Conservation (phyloP, 2,888 invertebrate genomes). For the Pristionchus japonicus region DNA sequence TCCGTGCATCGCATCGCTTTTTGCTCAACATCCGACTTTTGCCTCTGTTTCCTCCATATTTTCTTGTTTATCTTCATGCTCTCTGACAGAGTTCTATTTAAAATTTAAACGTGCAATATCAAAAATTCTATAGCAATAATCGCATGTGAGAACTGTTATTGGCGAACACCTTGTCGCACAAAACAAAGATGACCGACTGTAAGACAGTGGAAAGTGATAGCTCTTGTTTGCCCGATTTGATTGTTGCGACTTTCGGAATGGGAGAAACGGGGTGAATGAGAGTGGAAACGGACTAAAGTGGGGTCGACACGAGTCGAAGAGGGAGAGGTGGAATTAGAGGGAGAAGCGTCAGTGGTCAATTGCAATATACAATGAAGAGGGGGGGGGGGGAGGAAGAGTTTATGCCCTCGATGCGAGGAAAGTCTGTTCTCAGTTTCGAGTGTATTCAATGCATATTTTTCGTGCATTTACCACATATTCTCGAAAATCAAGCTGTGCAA, state of each 20-base stretch:
- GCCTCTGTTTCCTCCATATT: background rate
- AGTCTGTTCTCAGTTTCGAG: background rate
- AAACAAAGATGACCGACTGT: too few relatives aligned
- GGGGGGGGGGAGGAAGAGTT: background rate
- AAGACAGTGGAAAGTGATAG: background rate
- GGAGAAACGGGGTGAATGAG: background rate
- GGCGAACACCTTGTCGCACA: too few relatives aligned
- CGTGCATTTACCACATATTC: background rate
- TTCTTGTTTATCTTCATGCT: background rate
- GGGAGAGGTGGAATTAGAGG: background rate
- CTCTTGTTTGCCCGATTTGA: background rate
- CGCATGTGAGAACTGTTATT: too few relatives aligned
- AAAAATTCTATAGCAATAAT: too few relatives aligned
- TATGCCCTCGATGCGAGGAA: background rate
- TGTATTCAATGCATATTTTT: too few relatives aligned
- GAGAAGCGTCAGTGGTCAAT: background rate
- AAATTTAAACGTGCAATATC: too few relatives aligned
- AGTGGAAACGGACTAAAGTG: background rate
- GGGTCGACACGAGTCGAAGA: background rate
- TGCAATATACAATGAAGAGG: constrained; percentile 22
- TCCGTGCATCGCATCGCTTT: background rate
- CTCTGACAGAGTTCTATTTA: background rate
- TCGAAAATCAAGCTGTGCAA: too few relatives aligned
- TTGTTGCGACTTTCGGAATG: background rate
- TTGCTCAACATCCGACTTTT: background rate